Evolutionary conservation across 2,113 vertebrate species (phyloP).

Genomic region (Xiphorhynchus elegans): DNA sequence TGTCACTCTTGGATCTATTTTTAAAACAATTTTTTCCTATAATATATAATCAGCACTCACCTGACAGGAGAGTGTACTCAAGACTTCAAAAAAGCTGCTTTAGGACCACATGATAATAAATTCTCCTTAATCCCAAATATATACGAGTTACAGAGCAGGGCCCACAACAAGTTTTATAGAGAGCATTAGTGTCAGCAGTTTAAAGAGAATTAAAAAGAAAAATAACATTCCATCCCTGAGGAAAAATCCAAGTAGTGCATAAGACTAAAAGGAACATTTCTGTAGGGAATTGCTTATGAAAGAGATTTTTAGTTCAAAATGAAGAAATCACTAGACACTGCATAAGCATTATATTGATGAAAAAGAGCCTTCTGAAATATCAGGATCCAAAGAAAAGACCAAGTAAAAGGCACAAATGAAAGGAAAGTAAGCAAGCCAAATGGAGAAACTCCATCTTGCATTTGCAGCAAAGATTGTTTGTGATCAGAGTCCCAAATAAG

Average conservation of each 20-base stretch:
- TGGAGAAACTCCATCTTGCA: neutral
- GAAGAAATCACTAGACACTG: neutral
- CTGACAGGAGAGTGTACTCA: slow-evolving; percentile 17
- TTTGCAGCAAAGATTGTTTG: neutral
- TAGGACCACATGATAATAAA: slow-evolving; percentile 32
- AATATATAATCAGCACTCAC: slow-evolving; percentile 25
- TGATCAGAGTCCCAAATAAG: neutral
- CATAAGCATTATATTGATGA: slow-evolving; percentile 1
- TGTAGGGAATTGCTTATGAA: slow-evolving; percentile 31
- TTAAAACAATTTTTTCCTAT: neutral
- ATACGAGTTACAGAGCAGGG: neutral
- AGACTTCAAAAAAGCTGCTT: slow-evolving; percentile 41
- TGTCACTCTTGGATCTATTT: slow-evolving; percentile 32
- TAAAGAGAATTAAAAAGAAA: slow-evolving; percentile 55
- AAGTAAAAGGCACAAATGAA: neutral
- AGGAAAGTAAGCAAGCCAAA: neutral
- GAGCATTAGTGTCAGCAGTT: slow-evolving; percentile 57
- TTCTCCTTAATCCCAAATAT: slow-evolving; percentile 42
- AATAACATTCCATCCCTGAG: slow-evolving; percentile 7
- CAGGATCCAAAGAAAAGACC: neutral
- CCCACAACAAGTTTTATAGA: slow-evolving; percentile 22
- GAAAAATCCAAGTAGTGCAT: slow-evolving; percentile 7
- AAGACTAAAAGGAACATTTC: slow-evolving; percentile 15
- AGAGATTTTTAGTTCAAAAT: slow-evolving; percentile 41
- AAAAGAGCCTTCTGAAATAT: slow-evolving; percentile 34